Evolutionary conservation across 2,888 invertebrate species (phyloP).

Genomic region (Candidula unifasciata): DNA sequence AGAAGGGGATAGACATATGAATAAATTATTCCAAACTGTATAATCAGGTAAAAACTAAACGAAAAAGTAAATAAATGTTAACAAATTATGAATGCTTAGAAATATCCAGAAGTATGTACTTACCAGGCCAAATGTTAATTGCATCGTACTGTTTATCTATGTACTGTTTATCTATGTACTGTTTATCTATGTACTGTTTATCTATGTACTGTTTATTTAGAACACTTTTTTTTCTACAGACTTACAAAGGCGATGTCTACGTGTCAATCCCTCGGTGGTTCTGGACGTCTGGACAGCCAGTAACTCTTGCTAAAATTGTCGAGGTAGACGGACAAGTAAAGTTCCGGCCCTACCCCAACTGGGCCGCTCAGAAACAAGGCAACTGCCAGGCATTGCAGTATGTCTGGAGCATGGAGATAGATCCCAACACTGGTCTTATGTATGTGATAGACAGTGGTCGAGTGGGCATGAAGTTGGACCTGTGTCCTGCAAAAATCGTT

Average conservation of each 20-base stretch:
- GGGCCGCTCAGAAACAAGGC: constrained; percentile 64
- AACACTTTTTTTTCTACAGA: constrained; percentile 39
- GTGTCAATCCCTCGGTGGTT: constrained; percentile 66
- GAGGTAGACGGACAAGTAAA: constrained; percentile 49
- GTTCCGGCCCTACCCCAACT: constrained; percentile 64
- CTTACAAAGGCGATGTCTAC: constrained; percentile 62
- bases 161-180: too few relatives aligned
- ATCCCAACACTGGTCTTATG: constrained; percentile 67
- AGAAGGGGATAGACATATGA: too few relatives aligned
- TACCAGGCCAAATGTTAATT: too few relatives aligned
- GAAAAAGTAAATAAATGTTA: too few relatives aligned
- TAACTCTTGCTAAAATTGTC: constrained; percentile 54
- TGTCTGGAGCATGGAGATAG: constrained; percentile 70
- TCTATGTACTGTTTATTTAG: too few relatives aligned
- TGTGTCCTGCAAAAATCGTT: constrained; percentile 68
- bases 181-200: too few relatives aligned
- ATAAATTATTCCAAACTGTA: too few relatives aligned
- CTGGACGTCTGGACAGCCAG: constrained; percentile 47
- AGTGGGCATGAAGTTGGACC: constrained; percentile 48
- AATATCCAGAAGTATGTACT: too few relatives aligned
- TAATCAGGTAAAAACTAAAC: too few relatives aligned
- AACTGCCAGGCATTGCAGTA: constrained; percentile 69
- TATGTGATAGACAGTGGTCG: constrained; percentile 69
- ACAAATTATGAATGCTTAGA: too few relatives aligned
- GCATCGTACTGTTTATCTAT: too few relatives aligned